Conservation (phyloP, 2,888 invertebrate species). For the Coleophora deauratella region DNA sequence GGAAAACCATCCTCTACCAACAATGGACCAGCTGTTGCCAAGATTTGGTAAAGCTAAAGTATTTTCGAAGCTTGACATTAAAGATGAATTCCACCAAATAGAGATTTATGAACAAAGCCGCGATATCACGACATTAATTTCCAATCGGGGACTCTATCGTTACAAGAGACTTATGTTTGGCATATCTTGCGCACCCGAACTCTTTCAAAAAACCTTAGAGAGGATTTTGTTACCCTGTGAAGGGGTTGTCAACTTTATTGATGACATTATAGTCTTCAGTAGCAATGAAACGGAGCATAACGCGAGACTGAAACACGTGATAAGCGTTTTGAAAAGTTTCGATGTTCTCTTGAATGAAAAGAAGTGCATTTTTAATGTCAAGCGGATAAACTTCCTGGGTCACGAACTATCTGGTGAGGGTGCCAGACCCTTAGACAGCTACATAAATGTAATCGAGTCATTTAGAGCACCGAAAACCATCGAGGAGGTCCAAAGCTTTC, state of each 20-base stretch:
- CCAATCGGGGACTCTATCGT: conserved; percentile 16
- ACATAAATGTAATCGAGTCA: conserved; percentile 12
- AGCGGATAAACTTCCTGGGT: conserved; percentile 13
- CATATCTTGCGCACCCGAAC: conserved; percentile 27
- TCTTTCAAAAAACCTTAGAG: conserved; percentile 22
- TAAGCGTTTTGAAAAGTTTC: conserved; percentile 12
- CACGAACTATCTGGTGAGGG: conserved; percentile 15
- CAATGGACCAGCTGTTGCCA: conserved; percentile 19
- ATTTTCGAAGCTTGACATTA: conserved; percentile 16
- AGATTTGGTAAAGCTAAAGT: conserved; percentile 17
- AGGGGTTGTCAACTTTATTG: too few relatives aligned
- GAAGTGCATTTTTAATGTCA: conserved; percentile 13
- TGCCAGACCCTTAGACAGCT: conserved; percentile 17
- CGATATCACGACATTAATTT: conserved; percentile 19
- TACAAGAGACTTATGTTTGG: conserved; percentile 29
- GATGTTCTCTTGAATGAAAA: conserved; percentile 15
- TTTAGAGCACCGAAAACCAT: conserved; percentile 16
- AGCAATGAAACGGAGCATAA: conserved; percentile 13
- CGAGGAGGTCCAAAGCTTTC: conserved; percentile 24
- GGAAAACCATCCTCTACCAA: conserved; percentile 17
- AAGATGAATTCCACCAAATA: conserved; percentile 17
- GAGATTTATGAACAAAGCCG: conserved; percentile 11
- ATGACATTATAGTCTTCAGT: conserved; percentile 17
- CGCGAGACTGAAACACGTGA: conserved; percentile 10
- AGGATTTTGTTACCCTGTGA: conserved; percentile 17